Percentiles rank a stretch among this genome's conserved stretches.
Conservation (phyloP, 2,888 invertebrate species). For the Mycalesis mineus region DNA sequence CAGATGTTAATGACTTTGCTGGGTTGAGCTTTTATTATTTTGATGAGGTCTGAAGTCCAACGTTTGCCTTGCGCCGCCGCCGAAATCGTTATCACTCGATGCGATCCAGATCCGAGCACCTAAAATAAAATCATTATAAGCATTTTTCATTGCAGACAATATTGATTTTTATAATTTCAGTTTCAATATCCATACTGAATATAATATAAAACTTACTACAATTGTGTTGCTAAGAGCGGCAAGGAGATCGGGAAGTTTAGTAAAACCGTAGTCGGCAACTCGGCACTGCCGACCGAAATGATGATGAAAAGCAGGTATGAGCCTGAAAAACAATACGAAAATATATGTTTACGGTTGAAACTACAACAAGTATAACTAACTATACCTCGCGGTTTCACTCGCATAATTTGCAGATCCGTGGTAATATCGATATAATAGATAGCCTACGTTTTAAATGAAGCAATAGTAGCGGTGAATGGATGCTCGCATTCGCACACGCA, state of each 20-base stretch:
- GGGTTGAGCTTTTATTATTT: conserved; percentile 89
- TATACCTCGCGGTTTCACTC: too few species aligned
- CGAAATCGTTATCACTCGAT: conserved; percentile 90
- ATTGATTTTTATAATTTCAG: neutral
- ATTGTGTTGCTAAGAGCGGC: conserved; percentile 92
- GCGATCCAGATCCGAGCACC: conserved; percentile 94
- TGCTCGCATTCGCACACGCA: conserved; percentile 73
- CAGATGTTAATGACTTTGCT: conserved; percentile 84
- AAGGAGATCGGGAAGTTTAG: conserved; percentile 92
- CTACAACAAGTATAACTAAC: too few species aligned
- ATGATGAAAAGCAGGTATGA: conserved; percentile 97
- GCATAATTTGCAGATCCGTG: too few species aligned
- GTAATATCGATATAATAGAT: too few species aligned
- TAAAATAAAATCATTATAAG: conserved; percentile 45
- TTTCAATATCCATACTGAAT: too few species aligned
- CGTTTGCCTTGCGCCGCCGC: conserved; percentile 92
- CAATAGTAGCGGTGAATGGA: too few species aligned
- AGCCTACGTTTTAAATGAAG: too few species aligned
- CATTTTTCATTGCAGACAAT: too few species aligned
- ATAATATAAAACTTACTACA: conserved; percentile 75
- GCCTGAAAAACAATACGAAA: too few species aligned
- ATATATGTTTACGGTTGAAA: neutral
- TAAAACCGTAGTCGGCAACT: conserved; percentile 97
- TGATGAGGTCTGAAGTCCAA: conserved; percentile 92
- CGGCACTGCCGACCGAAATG: conserved; percentile 97